These are phyloP conservation scores for Babylonia areolata DNA, from an alignment of 1,140 invertebrate species.

Conservation along the genomic window DNA sequence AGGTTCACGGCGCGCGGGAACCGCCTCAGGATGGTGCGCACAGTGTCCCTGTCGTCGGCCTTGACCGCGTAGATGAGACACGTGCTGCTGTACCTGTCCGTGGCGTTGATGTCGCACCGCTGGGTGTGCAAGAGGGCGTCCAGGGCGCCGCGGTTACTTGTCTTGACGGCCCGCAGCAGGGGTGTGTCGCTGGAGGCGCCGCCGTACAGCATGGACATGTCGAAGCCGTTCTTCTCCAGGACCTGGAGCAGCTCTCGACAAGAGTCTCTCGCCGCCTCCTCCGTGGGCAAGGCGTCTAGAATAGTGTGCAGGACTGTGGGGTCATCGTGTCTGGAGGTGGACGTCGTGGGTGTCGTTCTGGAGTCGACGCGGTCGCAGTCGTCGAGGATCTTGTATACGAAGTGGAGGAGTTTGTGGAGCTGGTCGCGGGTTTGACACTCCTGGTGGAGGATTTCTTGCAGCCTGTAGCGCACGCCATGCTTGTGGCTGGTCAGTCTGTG, in stretches of 20 bases:
- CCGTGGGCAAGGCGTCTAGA: background rate
- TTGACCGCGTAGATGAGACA: conserved; percentile 4
- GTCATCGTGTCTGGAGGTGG: background rate
- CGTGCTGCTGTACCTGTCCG: conserved; percentile 15
- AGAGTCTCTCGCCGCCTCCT: background rate
- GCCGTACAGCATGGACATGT: conserved; percentile 1
- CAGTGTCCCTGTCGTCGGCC: background rate
- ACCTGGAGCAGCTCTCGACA: background rate
- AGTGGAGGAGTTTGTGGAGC: background rate
- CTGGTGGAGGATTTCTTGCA: conserved; percentile 1
- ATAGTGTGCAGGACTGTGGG: background rate
- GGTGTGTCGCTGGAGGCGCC: background rate
- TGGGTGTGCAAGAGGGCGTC: background rate
- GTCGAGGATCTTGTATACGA: background rate
- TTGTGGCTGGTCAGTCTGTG: background rate
- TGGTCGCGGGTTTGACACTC: background rate
- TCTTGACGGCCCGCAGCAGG: conserved; percentile 1
- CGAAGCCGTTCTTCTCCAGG: background rate
- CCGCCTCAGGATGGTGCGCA: background rate
- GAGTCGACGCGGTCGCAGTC: background rate
- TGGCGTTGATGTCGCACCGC: conserved; percentile 23
- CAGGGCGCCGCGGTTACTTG: background rate
- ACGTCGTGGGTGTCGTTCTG: no score
- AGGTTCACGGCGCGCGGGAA: background rate
- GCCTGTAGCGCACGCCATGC: background rate